Base-by-base conservation (phyloP, 1,140 invertebrate species). In the Mycetomoellerius zeteki region DNA sequence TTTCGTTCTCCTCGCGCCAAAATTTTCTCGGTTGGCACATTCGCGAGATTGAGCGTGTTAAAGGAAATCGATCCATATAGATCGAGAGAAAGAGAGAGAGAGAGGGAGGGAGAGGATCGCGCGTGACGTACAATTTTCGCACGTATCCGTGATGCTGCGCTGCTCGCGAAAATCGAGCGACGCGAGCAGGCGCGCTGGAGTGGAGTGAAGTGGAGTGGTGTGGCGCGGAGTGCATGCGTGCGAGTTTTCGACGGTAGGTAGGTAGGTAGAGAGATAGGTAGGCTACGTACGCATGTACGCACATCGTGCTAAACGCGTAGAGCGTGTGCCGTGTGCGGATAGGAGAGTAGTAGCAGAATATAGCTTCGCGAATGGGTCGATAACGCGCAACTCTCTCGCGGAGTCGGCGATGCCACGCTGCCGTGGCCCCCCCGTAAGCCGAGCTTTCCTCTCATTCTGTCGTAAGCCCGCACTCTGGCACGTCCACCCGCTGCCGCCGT, bases 341-440 rank as follows among this genome's bases (percentile, higher is more conserved):
- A 73, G 80, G 69, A 84, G 69, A 84, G 67, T 47, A 73, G 87
- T 30, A 60, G 90, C 90, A 69, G 89, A 92, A 93, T 91, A 92
- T 88, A 93, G 93, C 92, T 88, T 92, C 91, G 92, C 92, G 92
- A 91, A 93, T 94, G 94, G 94, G 94, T 95, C 94, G 94, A 95
- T 95, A 95, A 94, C 93, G 94, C 94, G 94, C 93, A 93, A 93
- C 93, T 94, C 94, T 94, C 94, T 94, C 94, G 93, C 90, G 65
- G 90, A 93, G 92, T 92, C 91, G 91, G 90, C 91, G 92, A 93
- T 94, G 92, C 93, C 93, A 93, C 93, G 92, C 92, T 93, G 90
- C 90, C 73, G 89, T 89, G 86, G 89, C 86, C 85, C 90, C 3
- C 88, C 87, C 91, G 92, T 92, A 92, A 92, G 92, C 93, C 89